Conservation (phyloP, 2,888 invertebrate species). For the Ophion costatus region DNA sequence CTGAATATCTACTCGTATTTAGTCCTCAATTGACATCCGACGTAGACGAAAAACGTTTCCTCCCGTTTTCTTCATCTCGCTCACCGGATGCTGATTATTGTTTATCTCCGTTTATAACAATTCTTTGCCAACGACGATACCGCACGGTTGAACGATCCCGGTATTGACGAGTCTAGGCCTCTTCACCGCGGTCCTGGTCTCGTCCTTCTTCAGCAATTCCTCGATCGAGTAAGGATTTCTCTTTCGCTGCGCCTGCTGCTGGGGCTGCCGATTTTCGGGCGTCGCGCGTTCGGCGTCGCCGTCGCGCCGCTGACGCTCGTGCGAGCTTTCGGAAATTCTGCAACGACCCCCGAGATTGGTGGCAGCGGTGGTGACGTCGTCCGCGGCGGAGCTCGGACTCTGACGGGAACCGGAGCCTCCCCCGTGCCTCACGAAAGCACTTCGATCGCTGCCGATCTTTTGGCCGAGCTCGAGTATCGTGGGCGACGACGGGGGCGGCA, state of each 20-base stretch:
- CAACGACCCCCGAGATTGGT: constrained; percentile 48
- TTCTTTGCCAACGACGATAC: constrained; percentile 85
- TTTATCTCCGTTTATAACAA: constrained; percentile 48
- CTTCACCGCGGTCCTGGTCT: constrained; percentile 85
- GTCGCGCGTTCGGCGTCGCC: constrained; percentile 37
- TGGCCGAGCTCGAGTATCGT: constrained; percentile 78
- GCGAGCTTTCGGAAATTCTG: constrained; percentile 49
- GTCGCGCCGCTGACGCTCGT: constrained; percentile 48
- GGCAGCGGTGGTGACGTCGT: constrained; percentile 61
- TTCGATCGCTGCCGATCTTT: constrained; percentile 78
- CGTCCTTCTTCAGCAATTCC: constrained; percentile 92
- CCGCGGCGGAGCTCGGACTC: constrained; percentile 69
- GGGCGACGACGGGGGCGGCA: constrained; percentile 77
- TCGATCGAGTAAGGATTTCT: constrained; percentile 95
- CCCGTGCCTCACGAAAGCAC: constrained; percentile 79
- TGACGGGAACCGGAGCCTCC: constrained; percentile 70
- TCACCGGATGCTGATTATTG: constrained; percentile 16
- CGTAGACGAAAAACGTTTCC: constrained; percentile 45
- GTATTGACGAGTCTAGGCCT: constrained; percentile 82
- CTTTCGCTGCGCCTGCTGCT: constrained; percentile 84
- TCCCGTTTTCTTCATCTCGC: constrained; percentile 20
- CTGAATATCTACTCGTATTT: constrained; percentile 41
- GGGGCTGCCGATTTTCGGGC: constrained; percentile 67
- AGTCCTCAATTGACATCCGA: constrained; percentile 51
- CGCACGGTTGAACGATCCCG: constrained; percentile 86